These are phyloP conservation scores for Bovichtus diacanthus DNA, from an alignment of 2,797 vertebrate species.

Conservation along the genomic window DNA sequence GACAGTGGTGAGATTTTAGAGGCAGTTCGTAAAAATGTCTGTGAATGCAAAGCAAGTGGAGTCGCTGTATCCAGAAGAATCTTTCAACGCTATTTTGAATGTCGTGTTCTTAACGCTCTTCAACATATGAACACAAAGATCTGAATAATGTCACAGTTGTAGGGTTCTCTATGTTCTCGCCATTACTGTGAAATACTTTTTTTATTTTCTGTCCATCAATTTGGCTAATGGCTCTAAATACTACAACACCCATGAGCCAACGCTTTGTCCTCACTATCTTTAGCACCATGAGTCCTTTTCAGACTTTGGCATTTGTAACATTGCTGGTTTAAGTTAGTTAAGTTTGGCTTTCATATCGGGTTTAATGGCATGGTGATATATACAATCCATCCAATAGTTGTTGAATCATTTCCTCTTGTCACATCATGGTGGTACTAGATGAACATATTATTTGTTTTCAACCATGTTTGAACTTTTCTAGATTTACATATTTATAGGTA, in stretches of 20 bases:
- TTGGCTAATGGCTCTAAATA: background rate
- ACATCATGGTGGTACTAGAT: too few relatives aligned
- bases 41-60: background rate
- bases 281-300: background rate
- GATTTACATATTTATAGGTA: background rate
- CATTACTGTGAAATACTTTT: too few relatives aligned
- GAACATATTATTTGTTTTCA: too few relatives aligned
- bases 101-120: background rate
- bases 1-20: slow-evolving; percentile 89
- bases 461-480: too few relatives aligned
- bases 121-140: background rate
- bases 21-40: background rate
- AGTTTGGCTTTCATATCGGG: background rate
- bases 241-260: background rate
- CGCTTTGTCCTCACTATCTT: background rate
- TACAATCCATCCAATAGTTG: too few relatives aligned
- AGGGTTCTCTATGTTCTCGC: background rate
- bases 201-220: background rate
- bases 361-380: background rate
- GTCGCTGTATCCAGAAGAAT: too few relatives aligned
- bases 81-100: background rate
- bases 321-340: background rate
- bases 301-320: background rate
- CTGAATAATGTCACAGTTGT: background rate
- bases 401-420: too few relatives aligned